A percentile compares a stretch with the other conserved stretches of the same genome.
Evolutionary conservation across 2,113 vertebrate genomes (phyloP).

Genomic region (Etheostoma cragini): DNA sequence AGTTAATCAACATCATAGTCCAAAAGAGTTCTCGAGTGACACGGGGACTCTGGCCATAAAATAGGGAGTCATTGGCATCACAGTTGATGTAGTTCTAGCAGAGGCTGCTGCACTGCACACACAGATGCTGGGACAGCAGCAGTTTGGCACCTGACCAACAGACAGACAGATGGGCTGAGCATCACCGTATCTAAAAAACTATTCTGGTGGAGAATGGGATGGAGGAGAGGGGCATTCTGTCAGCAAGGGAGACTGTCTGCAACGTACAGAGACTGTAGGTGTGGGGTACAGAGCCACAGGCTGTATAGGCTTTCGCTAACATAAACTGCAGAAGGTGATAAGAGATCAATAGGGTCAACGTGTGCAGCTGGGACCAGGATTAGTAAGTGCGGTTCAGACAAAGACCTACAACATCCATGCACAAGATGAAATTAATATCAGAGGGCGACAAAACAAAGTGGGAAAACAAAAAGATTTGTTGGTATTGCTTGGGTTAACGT

Average conservation of each 20-base stretch:
- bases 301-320: background rate
- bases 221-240: conserved; percentile 4
- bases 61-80: conserved; percentile 81
- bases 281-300: conserved; percentile 18
- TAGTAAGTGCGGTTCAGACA: conserved; percentile 32
- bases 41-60: conserved; percentile 85
- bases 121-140: conserved; percentile 47
- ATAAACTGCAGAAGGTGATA: conserved; percentile 1
- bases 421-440: conserved; percentile 27
- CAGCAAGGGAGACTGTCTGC: conserved; percentile 29
- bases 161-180: conserved; percentile 55
- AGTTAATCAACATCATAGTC: conserved; percentile 69
- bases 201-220: background rate
- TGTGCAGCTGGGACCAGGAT: conserved; percentile 40
- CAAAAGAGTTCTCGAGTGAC: conserved; percentile 74
- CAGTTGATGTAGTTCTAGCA: conserved; percentile 69
- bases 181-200: conserved; percentile 25
- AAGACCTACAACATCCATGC: conserved; percentile 43
- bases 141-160: conserved; percentile 61
- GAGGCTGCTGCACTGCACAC: conserved; percentile 61
- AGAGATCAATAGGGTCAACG: background rate
- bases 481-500: conserved; percentile 84
- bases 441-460: conserved; percentile 20
- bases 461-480: conserved; percentile 63
- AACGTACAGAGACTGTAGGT: conserved; percentile 3